Conservation (phyloP, 2,888 invertebrate genomes). For the Epinotia nisella region DNA sequence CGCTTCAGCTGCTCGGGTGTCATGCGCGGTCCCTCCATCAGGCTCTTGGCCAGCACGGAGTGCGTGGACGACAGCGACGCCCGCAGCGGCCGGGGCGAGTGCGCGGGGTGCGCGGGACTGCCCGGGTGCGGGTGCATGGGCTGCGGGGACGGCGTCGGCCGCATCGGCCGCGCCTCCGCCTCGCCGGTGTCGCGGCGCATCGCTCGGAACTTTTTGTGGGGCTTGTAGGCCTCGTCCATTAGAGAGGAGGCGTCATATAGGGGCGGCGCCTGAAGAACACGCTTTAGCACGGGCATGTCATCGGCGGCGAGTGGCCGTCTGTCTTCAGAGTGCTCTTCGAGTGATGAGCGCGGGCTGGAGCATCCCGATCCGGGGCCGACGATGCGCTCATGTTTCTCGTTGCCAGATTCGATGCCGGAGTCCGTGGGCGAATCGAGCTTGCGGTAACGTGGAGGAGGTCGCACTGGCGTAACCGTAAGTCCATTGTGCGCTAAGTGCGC, state of each 20-base stretch:
- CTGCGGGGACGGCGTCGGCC: slow-evolving; percentile 82
- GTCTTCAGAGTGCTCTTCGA: slow-evolving; percentile 90
- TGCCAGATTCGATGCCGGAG: slow-evolving; percentile 96
- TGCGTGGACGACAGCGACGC: slow-evolving; percentile 92
- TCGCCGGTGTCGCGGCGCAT: slow-evolving; percentile 92
- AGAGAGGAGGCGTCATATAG: slow-evolving; percentile 94
- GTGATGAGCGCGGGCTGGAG: slow-evolving; percentile 93
- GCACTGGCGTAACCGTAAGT: slow-evolving; percentile 89
- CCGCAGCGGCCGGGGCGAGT: slow-evolving; percentile 82
- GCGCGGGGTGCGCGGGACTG: slow-evolving; percentile 76
- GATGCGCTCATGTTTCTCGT: slow-evolving; percentile 92
- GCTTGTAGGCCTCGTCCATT: slow-evolving; percentile 98
- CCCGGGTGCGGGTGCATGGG: slow-evolving; percentile 81
- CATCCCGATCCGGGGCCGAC: slow-evolving; percentile 90
- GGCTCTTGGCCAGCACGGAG: slow-evolving; percentile 94
- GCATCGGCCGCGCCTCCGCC: slow-evolving; percentile 84
- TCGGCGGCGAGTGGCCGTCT: slow-evolving; percentile 86
- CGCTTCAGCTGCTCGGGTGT: slow-evolving; percentile 96
- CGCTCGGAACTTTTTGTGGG: slow-evolving; percentile 97
- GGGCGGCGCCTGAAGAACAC: slow-evolving; percentile 96
- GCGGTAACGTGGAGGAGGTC: slow-evolving; percentile 88
- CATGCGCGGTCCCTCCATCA: slow-evolving; percentile 97
- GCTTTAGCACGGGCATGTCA: slow-evolving; percentile 97
- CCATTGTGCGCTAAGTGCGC: slow-evolving; percentile 89
- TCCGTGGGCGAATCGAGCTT: slow-evolving; percentile 96